phyloP scores from a whole-genome alignment of 2,113 vertebrate species.

The Prunella himalayana region DNA sequence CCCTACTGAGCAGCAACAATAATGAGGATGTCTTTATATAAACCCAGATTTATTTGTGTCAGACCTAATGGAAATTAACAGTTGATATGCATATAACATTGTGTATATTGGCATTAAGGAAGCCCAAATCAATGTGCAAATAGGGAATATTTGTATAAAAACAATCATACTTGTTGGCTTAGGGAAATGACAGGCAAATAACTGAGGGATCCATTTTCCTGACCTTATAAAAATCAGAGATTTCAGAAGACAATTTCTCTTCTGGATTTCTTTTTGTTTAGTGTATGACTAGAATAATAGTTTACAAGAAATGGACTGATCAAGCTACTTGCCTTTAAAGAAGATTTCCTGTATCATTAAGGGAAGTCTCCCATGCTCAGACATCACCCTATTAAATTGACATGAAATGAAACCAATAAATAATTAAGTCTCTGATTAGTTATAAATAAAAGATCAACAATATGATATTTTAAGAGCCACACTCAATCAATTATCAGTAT shows the following conservation, averaged over 20 bases:
- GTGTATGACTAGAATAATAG: background rate
- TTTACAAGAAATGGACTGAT: background rate
- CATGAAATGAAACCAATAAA: conserved; percentile 28
- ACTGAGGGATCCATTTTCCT: background rate
- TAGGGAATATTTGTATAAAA: background rate
- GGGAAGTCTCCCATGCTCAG: background rate
- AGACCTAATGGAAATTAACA: background rate
- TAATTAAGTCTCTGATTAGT: conserved; percentile 9
- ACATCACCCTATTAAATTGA: background rate
- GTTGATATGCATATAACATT: background rate
- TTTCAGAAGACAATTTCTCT: background rate
- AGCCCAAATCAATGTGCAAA: background rate
- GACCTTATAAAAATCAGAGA: background rate
- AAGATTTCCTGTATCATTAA: background rate
- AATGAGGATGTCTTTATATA: background rate
- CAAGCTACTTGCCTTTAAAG: background rate
- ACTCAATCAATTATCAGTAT: background rate
- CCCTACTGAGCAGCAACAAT: background rate
- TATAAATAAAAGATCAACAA: conserved; percentile 39
- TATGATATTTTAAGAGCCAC: background rate
- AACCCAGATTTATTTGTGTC: background rate
- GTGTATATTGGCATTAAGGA: background rate
- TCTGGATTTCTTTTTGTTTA: background rate
- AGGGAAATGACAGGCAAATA: background rate
- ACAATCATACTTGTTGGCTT: background rate